Evolutionary conservation across 2,888 invertebrate genomes (phyloP).

Genomic region (Lysandra bellargus): DNA sequence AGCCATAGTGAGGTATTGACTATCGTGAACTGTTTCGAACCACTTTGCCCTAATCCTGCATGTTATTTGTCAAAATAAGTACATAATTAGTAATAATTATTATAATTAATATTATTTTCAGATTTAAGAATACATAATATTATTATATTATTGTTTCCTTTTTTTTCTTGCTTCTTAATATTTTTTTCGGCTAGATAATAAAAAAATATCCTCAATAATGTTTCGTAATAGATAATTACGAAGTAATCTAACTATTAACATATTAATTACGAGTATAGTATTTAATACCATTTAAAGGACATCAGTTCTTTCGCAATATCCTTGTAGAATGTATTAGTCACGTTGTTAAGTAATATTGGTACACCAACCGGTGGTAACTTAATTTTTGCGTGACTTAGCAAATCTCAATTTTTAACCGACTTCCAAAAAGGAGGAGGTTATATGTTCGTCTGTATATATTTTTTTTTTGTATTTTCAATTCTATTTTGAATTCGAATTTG

Average conservation of each 20-base stretch:
- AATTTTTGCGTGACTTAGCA: background rate
- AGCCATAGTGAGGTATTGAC: too few relatives aligned
- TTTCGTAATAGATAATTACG: background rate
- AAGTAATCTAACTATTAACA: background rate
- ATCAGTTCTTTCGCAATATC: background rate
- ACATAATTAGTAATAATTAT: too few relatives aligned
- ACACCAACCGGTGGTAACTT: background rate
- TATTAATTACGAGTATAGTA: background rate
- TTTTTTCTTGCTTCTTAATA: background rate
- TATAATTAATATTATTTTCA: too few relatives aligned
- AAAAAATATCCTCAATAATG: background rate
- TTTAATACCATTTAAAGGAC: constrained; percentile 12
- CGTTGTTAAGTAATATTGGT: background rate
- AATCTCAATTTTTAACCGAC: background rate
- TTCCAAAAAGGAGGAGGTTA: too few relatives aligned
- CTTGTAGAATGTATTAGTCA: constrained; percentile 5
- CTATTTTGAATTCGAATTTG: too few relatives aligned
- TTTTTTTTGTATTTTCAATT: too few relatives aligned
- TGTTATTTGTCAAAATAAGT: too few relatives aligned
- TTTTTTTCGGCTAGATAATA: background rate
- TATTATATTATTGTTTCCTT: background rate
- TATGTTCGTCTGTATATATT: too few relatives aligned
- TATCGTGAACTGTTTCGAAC: too few relatives aligned
- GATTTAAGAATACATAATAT: too few relatives aligned
- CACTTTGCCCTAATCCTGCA: too few relatives aligned